Evolutionary conservation across 2,888 invertebrate species (phyloP).

Genomic region (Ethmia dodecea): DNA sequence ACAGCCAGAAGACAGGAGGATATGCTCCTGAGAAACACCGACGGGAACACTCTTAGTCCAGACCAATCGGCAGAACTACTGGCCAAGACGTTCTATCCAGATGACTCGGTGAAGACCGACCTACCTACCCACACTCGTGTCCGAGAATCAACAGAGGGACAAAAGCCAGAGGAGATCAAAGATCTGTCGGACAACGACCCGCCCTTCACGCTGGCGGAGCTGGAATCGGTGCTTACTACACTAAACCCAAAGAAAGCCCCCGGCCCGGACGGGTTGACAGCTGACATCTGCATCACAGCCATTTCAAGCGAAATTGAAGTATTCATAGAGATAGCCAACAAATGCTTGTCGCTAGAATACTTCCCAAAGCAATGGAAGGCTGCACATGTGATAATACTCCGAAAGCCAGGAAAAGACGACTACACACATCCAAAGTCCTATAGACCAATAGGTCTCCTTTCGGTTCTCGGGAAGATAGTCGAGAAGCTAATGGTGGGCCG

Average conservation of each 20-base stretch:
- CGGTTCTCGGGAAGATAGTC: constrained; percentile 16
- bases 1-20: constrained; percentile 8
- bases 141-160: background rate
- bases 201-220: constrained; percentile 14
- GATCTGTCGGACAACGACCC: constrained; percentile 11
- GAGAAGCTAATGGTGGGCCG: constrained; percentile 13
- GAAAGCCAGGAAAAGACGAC: no score
- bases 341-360: no score
- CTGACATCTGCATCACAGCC: constrained; percentile 20
- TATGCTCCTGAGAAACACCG: background rate
- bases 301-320: constrained; percentile 6
- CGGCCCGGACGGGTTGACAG: constrained; percentile 20
- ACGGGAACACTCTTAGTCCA: constrained; percentile 9
- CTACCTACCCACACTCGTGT: background rate
- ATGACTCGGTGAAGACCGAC: constrained; percentile 10
- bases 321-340: constrained; percentile 17
- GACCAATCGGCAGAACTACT: constrained; percentile 17
- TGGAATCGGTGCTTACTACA: background rate
- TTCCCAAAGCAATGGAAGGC: no score
- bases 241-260: constrained; percentile 22
- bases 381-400: no score
- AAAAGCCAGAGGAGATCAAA: background rate
- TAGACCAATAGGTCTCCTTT: no score
- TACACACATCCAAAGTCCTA: no score
- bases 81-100: constrained; percentile 18